Conservation (phyloP, 2,888 invertebrate genomes). For the Hypomecis punctinalis region DNA sequence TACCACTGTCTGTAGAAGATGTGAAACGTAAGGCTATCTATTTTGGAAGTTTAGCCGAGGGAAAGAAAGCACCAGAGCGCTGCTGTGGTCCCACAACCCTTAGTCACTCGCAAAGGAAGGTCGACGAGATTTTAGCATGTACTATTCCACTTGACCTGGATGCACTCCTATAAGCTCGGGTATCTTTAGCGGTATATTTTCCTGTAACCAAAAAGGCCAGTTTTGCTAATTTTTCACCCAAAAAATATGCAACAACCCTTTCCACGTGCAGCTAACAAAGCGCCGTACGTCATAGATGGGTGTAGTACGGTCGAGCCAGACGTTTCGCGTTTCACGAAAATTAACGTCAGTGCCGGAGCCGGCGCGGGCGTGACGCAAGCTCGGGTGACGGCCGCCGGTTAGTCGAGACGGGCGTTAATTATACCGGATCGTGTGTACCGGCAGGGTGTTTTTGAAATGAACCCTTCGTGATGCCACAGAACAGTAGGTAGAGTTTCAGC, state of each 20-base stretch:
- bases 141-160: too few species aligned
- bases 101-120: too few species aligned
- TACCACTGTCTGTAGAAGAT: too few species aligned
- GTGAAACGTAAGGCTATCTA: too few species aligned
- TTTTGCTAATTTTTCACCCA: too few species aligned
- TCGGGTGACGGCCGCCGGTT: conserved; percentile 46
- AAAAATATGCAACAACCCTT: neutral
- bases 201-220: too few species aligned
- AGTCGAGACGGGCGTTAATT: conserved; percentile 35
- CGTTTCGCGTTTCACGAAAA: conserved; percentile 74
- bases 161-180: too few species aligned
- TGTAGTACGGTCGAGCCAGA: conserved; percentile 52
- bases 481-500: neutral
- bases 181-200: too few species aligned
- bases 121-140: too few species aligned
- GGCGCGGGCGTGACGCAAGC: conserved; percentile 56
- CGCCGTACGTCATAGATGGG: conserved; percentile 20
- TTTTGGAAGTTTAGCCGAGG: too few species aligned
- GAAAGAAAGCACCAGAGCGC: too few species aligned
- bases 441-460: conserved; percentile 14
- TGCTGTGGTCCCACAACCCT: too few species aligned
- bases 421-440: conserved; percentile 25
- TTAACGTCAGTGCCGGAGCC: conserved; percentile 63
- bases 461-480: conserved; percentile 7
- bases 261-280: conserved; percentile 19